Percentiles rank a stretch among this genome's conserved stretches.
phyloP scores from a whole-genome alignment of 2,113 vertebrate genomes.

The Channa maculata region DNA sequence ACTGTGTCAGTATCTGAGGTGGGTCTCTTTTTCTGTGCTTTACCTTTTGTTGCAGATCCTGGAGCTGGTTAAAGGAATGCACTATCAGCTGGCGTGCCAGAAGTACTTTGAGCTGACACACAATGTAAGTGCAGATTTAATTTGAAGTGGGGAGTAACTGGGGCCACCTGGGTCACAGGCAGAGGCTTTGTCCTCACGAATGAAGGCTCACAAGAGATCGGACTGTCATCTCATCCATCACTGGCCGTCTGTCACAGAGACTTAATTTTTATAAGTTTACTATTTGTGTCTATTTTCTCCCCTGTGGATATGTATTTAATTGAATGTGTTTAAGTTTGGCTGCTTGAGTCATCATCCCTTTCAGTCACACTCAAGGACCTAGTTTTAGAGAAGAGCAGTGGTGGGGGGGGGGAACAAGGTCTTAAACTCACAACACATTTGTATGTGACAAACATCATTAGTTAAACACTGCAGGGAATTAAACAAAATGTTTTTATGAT shows the following conservation, averaged over 20 bases:
- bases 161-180: conserved; percentile 53
- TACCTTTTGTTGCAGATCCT: conserved; percentile 84
- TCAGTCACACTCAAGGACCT: conserved; percentile 54
- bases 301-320: conserved; percentile 64
- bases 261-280: conserved; percentile 77
- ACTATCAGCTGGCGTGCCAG: conserved; percentile 97
- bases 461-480: too few species aligned
- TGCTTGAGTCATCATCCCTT: conserved; percentile 61
- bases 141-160: conserved; percentile 54
- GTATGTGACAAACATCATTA: background rate
- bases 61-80: conserved; percentile 96
- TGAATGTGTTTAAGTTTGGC: conserved; percentile 61
- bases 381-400: conserved; percentile 15
- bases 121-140: conserved; percentile 87
- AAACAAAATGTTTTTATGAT: too few species aligned
- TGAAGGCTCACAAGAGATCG: conserved; percentile 44
- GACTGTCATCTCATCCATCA: conserved; percentile 66
- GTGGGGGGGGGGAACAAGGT: background rate
- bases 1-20: conserved; percentile 2
- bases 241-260: conserved; percentile 66
- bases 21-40: background rate
- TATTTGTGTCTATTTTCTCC: conserved; percentile 65
- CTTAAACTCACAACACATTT: conserved; percentile 8
- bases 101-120: conserved; percentile 98
- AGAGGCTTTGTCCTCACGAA: conserved; percentile 35